phyloP scores from a whole-genome alignment of 1,140 invertebrate genomes.

The Drosophila aff. region DNA sequence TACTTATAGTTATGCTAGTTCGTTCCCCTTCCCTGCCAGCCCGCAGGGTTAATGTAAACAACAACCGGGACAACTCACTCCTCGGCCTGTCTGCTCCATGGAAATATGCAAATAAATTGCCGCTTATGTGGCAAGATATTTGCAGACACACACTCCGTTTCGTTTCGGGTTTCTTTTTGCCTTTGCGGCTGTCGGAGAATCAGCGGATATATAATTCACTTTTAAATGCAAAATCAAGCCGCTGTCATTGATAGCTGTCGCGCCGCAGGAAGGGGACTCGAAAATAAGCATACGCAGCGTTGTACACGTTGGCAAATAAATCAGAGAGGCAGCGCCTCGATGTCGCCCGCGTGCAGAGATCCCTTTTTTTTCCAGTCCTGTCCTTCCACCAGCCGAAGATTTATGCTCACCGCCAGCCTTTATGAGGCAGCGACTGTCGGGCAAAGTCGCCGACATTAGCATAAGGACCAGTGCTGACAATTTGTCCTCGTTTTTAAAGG shows the following conservation, averaged over 20 bases:
- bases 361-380: constrained; percentile 11
- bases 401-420: constrained; percentile 54
- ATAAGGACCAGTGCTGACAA: constrained; percentile 39
- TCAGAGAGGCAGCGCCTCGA: constrained; percentile 65
- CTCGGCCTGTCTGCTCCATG: constrained; percentile 11
- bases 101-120: constrained; percentile 72
- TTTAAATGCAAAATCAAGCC: constrained; percentile 78
- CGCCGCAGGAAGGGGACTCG: neutral
- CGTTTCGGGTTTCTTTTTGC: constrained; percentile 6
- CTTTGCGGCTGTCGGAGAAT: constrained; percentile 10
- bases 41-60: constrained; percentile 45
- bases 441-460: constrained; percentile 60
- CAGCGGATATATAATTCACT: constrained; percentile 68
- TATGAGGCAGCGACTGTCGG: constrained; percentile 44
- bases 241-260: constrained; percentile 72
- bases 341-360: constrained; percentile 52
- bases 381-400: constrained; percentile 49
- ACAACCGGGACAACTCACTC: constrained; percentile 32
- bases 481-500: neutral
- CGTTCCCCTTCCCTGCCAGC: neutral
- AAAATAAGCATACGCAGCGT: constrained; percentile 75
- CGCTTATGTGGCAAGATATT: constrained; percentile 35
- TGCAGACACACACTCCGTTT: constrained; percentile 11
- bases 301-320: constrained; percentile 73
- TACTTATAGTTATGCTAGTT: constrained; percentile 11